Percentiles rank a stretch among this genome's conserved stretches.
phyloP scores from a whole-genome alignment of 92 coral and sea anemone species.

The Palythoa heliodiscus region DNA sequence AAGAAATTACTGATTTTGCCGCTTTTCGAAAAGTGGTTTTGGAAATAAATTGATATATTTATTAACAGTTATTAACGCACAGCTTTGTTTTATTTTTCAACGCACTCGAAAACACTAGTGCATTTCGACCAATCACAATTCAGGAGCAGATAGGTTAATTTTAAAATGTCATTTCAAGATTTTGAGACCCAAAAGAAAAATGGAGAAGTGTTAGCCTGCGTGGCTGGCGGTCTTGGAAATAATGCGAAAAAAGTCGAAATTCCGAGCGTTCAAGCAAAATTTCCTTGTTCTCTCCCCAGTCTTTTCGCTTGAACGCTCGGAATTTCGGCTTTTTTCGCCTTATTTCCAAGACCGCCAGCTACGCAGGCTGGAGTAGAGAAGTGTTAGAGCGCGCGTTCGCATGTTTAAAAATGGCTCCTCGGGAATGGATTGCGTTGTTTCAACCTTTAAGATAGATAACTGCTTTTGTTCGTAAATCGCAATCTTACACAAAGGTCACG shows the following conservation, averaged over 20 bases:
- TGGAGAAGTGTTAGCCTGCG: neutral
- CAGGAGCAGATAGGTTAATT: conserved; percentile 6
- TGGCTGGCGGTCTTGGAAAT: no score
- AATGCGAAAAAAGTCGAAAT: no score
- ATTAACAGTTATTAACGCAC: neutral
- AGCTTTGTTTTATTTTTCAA: neutral
- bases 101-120: no score
- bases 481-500: neutral
- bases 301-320: no score
- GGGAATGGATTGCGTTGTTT: neutral
- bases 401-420: neutral
- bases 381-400: neutral
- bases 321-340: no score
- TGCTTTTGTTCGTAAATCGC: neutral
- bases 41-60: no score
- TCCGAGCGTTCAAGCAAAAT: no score
- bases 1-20: no score
- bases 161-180: neutral
- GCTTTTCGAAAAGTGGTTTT: no score
- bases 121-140: conserved; percentile 10
- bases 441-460: neutral
- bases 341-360: no score
- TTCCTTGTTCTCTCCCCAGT: no score
- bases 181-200: neutral
- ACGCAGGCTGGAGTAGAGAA: no score